Conservation (phyloP, 2,113 vertebrate species). For the Varanus komodoensis region DNA sequence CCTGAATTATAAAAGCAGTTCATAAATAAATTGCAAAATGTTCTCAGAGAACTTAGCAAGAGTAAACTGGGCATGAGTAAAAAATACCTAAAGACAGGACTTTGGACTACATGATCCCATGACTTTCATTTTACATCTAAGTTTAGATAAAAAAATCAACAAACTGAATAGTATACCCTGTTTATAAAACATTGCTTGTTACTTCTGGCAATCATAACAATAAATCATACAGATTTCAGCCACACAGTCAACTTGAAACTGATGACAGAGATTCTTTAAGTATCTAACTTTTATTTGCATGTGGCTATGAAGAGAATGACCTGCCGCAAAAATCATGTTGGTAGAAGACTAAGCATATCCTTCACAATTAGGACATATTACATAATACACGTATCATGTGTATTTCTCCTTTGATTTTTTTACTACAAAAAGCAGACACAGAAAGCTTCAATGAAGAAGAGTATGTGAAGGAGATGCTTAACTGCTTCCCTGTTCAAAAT, state of each 20-base stretch:
- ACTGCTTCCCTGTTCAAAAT: neutral
- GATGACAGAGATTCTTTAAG: neutral
- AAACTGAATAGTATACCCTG: neutral
- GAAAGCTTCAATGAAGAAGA: neutral
- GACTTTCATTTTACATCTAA: neutral
- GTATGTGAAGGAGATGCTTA: neutral
- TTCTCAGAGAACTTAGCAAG: neutral
- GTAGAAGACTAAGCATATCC: neutral
- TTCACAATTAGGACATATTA: neutral
- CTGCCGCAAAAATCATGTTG: neutral
- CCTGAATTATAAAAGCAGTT: neutral
- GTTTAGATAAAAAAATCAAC: neutral
- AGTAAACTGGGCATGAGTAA: neutral
- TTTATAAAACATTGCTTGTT: neutral
- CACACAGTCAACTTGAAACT: accelerated
- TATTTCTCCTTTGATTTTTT: neutral
- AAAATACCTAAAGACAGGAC: neutral
- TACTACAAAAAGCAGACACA: neutral
- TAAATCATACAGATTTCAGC: neutral
- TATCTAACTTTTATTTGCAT: neutral
- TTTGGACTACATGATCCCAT: neutral
- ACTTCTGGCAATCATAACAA: neutral
- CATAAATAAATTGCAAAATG: neutral
- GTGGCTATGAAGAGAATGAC: neutral
- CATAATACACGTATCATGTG: neutral